Base-by-base conservation (phyloP, 2,888 invertebrate genomes). In the Dolichomitus sp. region DNA sequence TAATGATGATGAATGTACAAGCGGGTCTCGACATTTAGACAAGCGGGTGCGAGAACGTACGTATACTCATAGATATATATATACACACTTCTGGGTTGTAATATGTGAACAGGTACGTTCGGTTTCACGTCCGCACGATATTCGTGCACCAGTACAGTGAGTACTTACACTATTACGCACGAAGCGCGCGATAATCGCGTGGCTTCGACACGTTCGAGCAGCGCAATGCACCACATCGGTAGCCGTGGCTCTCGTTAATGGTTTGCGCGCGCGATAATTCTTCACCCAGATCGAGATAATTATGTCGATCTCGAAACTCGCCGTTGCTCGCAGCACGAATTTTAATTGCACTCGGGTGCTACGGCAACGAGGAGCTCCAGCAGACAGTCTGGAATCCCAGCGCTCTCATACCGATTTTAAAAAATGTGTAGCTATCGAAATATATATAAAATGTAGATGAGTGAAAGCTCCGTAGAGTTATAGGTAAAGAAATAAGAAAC, bases 211-310 rank as follows among this genome's bases (percentile, higher is more conserved):
- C 70, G 70, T 80, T 70, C 75, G 65, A 52, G 59, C 23, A 27
- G 48, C 40, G 59, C 30, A 42, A 54, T 73, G 50, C 68, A 73
- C 66, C 27, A 7, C 66, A 73, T 50, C 59, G 59, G 65, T 50
- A 69, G 61, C 68, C 54, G 27, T 52, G 37, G 19, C 27, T 61
- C 69, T 75, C 70, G 63, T 75, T 80, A 69, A 75, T 70, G 63
- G 63, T 37, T 40, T 45, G 70, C 40, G 40, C 50, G 50, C 27
- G 78, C 77, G 86, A 88, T 80, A 86, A 87, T 89, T 86, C 86
- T 88, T 89, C 86, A 85, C 83, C 75, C 74, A 61, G 83, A 82
- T 82, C 83, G 77, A 80, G 89, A 88, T 88, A 89, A 89, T 88
- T 86, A 85, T 82, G 80, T 78, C 78, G 84, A n/a, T 48, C 75